Evolutionary conservation across 2,113 vertebrate genomes (phyloP), one percentile per base, ranked within the genome.

Genomic region (Charina bottae): DNA sequence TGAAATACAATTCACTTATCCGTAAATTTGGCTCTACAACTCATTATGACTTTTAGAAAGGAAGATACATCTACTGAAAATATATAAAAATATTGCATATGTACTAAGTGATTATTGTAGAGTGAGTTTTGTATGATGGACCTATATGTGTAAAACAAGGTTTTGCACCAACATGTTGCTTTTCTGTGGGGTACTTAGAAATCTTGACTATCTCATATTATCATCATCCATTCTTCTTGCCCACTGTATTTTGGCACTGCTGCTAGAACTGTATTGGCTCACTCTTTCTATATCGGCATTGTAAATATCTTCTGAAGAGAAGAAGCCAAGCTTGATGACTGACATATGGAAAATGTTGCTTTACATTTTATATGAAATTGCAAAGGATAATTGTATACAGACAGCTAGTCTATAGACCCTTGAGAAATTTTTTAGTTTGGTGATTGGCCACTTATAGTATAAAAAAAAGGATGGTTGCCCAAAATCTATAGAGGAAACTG

Each of bases 81-180:
- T 55, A 83, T 93, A 83, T 62, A 93, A 64, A 60, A 42, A 78
- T 42, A 21, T 78, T 78, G 17, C 72, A 78, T 78, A 21, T 78
- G 19, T 78, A 78, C 15, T 84, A 6, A 26, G 53, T 53, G 8
- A 89, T 68, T 49, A 26, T 56, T 89, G n/a, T 90, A 83, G 72
- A 90, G 78, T n/a, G 37, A 26, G 24, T 56, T 23, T 72, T 56
- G 53, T 56, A 24, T 8, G 54, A 55, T 13, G 23, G 12, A 6
- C 37, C 28, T 23, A 24, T 54, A 54, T 19, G 19, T 37, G 24
- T 86, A 15, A 55, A 91, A 86, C 28, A 78, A 21, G 42, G 21
- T 42, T 78, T 78, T 78, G 17, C 17, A 37, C 7, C 33, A 78
- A 21, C 33, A 9, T 37, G 17, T 28, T 12, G 6, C 23, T 83